A percentile compares a stretch with the other conserved stretches of the same genome.
Evolutionary conservation across 2,888 invertebrate genomes (phyloP).

Genomic region (Sthenelais limicola): DNA sequence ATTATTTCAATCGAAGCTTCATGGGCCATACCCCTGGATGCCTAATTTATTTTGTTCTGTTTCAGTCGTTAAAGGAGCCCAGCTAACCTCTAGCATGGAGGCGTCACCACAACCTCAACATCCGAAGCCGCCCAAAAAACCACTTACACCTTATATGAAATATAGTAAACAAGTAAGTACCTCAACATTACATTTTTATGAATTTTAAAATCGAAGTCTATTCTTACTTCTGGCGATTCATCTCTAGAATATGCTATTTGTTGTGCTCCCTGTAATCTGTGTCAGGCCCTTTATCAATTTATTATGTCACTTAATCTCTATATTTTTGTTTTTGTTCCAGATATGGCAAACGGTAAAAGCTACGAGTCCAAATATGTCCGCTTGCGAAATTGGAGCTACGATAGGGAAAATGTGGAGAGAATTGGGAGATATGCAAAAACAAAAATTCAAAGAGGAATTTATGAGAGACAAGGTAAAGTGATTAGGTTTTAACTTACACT

Average conservation of each 20-base stretch:
- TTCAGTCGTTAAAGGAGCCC: slow-evolving; percentile 32
- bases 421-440: slow-evolving; percentile 51
- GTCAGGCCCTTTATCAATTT: too few relatives aligned
- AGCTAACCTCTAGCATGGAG: slow-evolving; percentile 36
- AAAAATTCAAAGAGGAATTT: slow-evolving; percentile 54
- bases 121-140: slow-evolving; percentile 38
- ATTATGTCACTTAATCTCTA: not conserved
- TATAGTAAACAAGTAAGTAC: slow-evolving; percentile 35
- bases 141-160: slow-evolving; percentile 35
- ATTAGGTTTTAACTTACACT: too few relatives aligned
- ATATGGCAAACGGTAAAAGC: slow-evolving; percentile 55
- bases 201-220: too few relatives aligned
- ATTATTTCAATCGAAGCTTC: too few relatives aligned
- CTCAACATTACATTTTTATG: too few relatives aligned
- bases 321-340: slow-evolving; percentile 42
- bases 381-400: slow-evolving; percentile 56
- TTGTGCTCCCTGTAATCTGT: too few relatives aligned
- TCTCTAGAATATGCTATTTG: too few relatives aligned
- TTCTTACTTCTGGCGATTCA: too few relatives aligned
- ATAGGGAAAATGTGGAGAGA: slow-evolving; percentile 57
- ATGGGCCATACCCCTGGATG: too few relatives aligned
- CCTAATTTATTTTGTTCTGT: not conserved
- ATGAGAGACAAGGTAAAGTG: slow-evolving; percentile 49
- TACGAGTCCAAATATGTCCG: slow-evolving; percentile 51
- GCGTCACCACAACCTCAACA: slow-evolving; percentile 34